Evolutionary conservation across 2,113 vertebrate genomes (phyloP), one percentile per base, ranked within the genome.

Genomic region (Anguilla rostrata): DNA sequence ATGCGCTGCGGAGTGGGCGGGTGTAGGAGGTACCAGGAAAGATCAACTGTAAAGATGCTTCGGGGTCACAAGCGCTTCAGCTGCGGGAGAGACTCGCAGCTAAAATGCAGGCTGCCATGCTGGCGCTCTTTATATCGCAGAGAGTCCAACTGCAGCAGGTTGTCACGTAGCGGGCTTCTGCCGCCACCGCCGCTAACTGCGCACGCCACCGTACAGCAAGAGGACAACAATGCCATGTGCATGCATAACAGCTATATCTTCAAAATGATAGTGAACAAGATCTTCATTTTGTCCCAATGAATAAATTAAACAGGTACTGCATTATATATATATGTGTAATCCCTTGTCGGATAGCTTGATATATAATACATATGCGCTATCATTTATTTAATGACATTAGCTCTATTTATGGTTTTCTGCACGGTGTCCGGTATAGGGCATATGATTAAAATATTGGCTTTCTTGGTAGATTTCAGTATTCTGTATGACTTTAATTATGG

Each of bases 301-400:
- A 98, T 98, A 97, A 98, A 98, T 98, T 96, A 98, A 95, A 95
- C 93, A 96, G 95, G 94, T 94, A 91, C 97, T 98, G 96, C 96
- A 97, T 97, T 97, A 97, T 97, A 96, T 96, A 98, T 97, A 93
- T 96, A 98, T 97, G 93, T 96, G 96, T 95, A 96, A 97, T 97
- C 96, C 96, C 96, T 95, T 84, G 89, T 96, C 95, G 96, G 96
- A 96, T 97, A 96, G 96, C 96, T 95, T 97, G 97, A 98, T 98
- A 96, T 97, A 97, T 97, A 97, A 98, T 96, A 95, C 96, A 95
- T 94, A 96, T 95, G 94, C 95, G 96, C 95, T 96, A 97, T 97
- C 96, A 97, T 97, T 98, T 97, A 97, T 98, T 97, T 97, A 97
- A 97, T 96, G 95, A 95, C 96, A 96, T 97, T 97, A 98, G 97